phyloP scores from a whole-genome alignment of 2,888 invertebrate genomes.

The Nymphalis c-album region DNA sequence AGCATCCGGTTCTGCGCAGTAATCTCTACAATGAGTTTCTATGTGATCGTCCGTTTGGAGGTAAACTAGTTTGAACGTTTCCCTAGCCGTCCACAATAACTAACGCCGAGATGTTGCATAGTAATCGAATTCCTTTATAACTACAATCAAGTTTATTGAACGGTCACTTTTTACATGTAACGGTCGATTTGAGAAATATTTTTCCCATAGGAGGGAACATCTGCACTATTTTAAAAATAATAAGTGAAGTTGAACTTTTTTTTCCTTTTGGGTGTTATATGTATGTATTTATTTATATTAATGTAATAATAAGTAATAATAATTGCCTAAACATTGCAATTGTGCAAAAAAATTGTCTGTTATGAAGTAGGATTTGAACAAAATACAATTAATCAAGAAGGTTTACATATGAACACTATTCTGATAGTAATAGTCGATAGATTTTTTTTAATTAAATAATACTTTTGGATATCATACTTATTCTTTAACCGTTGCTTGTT shows the following conservation, averaged over 20 bases:
- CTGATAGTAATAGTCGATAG: no score
- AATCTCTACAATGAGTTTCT: slow-evolving; percentile 72
- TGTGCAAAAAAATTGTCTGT: no score
- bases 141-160: slow-evolving; percentile 62
- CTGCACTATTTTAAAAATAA: slow-evolving; percentile 14
- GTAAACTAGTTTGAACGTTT: slow-evolving; percentile 75
- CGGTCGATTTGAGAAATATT: slow-evolving; percentile 43
- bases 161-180: slow-evolving; percentile 60
- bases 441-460: no score
- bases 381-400: no score
- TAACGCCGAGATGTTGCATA: slow-evolving; percentile 61
- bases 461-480: no score
- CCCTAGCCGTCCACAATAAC: slow-evolving; percentile 57
- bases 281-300: no score
- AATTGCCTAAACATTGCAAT: no score
- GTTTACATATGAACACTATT: no score
- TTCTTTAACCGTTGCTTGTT: no score
- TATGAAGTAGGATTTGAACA: no score
- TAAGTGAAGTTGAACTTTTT: neutral
- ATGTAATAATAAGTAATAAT: no score
- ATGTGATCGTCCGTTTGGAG: slow-evolving; percentile 67
- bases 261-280: no score
- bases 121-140: slow-evolving; percentile 75
- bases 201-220: slow-evolving; percentile 37
- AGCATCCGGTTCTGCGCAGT: slow-evolving; percentile 79